phyloP scores from a whole-genome alignment of 2,888 invertebrate genomes.

The Cheiracanthium punctorium region DNA sequence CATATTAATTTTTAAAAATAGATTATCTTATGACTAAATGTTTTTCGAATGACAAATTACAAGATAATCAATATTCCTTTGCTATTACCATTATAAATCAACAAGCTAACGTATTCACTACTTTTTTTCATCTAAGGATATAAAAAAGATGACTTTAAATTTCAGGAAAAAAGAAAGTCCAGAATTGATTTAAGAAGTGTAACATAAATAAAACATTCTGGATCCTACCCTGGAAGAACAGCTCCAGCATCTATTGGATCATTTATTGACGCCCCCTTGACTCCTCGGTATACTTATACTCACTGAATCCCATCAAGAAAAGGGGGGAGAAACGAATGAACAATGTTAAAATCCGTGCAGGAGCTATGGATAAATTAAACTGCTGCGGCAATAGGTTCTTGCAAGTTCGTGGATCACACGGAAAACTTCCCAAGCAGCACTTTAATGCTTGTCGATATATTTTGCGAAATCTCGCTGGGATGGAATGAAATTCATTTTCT shows the following conservation, averaged over 20 bases:
- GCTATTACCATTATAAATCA: too few species aligned
- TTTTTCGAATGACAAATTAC: too few species aligned
- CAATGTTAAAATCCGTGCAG: slow-evolving; percentile 10
- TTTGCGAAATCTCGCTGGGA: slow-evolving; percentile 41
- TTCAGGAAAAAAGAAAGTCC: background rate
- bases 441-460: slow-evolving; percentile 68
- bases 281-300: slow-evolving; percentile 5
- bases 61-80: too few species aligned
- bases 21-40: too few species aligned
- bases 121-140: too few species aligned
- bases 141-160: background rate
- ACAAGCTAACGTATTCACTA: too few species aligned
- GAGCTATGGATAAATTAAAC: slow-evolving; percentile 53
- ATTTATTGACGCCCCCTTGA: background rate
- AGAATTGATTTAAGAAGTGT: background rate
- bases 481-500: slow-evolving; percentile 61
- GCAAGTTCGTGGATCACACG: slow-evolving; percentile 28
- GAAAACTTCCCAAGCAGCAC: slow-evolving; percentile 23
- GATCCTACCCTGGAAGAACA: background rate
- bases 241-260: background rate
- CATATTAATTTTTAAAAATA: too few species aligned
- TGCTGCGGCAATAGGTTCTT: slow-evolving; percentile 22
- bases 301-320: background rate
- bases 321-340: slow-evolving; percentile 1
- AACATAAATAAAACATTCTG: background rate